Conservation (phyloP, 2,113 vertebrate genomes). For the Pangasianodon gigas region DNA sequence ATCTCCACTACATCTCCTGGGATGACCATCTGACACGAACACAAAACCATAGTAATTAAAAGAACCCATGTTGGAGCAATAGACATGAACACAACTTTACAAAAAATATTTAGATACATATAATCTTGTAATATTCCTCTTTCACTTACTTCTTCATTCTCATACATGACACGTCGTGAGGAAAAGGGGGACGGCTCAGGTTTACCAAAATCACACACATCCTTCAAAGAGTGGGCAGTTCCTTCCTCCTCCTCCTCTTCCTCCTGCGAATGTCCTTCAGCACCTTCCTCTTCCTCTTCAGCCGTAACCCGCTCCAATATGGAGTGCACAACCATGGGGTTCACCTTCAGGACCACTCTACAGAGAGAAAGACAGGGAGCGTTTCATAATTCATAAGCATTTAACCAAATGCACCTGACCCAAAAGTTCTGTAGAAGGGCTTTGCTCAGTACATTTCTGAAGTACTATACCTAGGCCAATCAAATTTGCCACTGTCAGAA, state of each 20-base stretch:
- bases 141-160: constrained; percentile 89
- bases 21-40: constrained; percentile 88
- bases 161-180: constrained; percentile 97
- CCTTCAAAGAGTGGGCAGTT: constrained; percentile 91
- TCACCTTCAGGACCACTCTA: constrained; percentile 92
- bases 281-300: constrained; percentile 90
- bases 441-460: neutral
- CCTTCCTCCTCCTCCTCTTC: constrained; percentile 88
- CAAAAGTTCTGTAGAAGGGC: neutral
- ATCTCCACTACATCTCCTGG: constrained; percentile 92
- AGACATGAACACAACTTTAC: neutral
- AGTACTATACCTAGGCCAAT: constrained; percentile 86
- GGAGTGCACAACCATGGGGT: constrained; percentile 91
- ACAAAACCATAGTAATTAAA: constrained; percentile 1
- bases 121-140: neutral
- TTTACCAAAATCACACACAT: constrained; percentile 93
- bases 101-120: neutral
- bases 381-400: neutral
- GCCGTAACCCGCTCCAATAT: constrained; percentile 89
- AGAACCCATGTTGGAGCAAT: neutral
- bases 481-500: constrained; percentile 88
- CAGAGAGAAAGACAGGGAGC: neutral
- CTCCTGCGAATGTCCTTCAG: constrained; percentile 85
- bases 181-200: constrained; percentile 96
- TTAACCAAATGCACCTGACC: neutral